Percentiles rank a stretch among this genome's conserved stretches.
phyloP scores from a whole-genome alignment of 1,140 invertebrate genomes.

The Potamilus streckersoni region DNA sequence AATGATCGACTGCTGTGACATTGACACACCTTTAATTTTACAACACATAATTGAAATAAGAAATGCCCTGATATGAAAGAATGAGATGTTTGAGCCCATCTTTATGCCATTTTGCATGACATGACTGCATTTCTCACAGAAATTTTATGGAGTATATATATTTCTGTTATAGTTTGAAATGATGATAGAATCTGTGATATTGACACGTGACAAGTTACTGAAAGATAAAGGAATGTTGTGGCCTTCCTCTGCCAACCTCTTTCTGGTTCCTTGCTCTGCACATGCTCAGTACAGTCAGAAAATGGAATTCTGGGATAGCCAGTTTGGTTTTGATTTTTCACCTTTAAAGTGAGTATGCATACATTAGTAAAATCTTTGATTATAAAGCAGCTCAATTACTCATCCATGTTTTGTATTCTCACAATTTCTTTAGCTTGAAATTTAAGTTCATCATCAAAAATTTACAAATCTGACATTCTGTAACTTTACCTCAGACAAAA shows the following conservation, averaged over 20 bases:
- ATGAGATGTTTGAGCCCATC: too few species aligned
- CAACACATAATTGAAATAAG: too few species aligned
- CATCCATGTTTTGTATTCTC: background rate
- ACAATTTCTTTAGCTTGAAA: background rate
- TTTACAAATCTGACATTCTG: background rate
- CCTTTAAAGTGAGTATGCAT: conserved; percentile 28
- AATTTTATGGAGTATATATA: background rate
- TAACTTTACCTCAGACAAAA: background rate
- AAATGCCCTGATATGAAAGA: too few species aligned
- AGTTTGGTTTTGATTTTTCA: conserved; percentile 25
- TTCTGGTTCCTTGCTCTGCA: conserved; percentile 23
- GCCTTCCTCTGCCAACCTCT: conserved; percentile 24
- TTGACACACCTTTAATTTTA: too few species aligned
- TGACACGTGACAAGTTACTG: conserved; percentile 15
- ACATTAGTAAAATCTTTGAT: background rate
- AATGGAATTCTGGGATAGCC: conserved; percentile 20
- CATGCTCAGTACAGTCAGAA: conserved; percentile 7
- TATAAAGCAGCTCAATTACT: background rate
- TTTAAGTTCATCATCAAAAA: background rate
- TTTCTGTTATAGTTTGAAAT: conserved; percentile 26
- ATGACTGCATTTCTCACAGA: too few species aligned
- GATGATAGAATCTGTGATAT: conserved; percentile 26
- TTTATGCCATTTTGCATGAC: too few species aligned
- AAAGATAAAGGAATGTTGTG: conserved; percentile 13
- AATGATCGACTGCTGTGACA: too few species aligned